phyloP scores from a whole-genome alignment of 2,888 invertebrate species.

The Epsilonema sp. region DNA sequence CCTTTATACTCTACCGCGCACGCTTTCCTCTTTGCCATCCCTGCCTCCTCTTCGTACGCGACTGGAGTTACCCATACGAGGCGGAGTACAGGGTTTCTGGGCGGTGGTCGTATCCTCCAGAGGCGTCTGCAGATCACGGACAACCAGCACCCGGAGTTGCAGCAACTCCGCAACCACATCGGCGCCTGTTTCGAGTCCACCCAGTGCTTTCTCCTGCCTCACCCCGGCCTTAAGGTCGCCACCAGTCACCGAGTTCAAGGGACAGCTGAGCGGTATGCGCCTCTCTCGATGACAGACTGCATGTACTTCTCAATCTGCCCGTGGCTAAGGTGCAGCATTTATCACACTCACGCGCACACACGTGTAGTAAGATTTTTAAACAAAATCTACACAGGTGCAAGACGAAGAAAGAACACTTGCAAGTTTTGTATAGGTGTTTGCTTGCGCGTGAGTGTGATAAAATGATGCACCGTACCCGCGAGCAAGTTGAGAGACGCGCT shows the following conservation, averaged over 20 bases:
- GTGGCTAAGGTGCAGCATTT: too few species aligned
- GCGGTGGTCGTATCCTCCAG: constrained; percentile 65
- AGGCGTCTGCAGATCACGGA: constrained; percentile 61
- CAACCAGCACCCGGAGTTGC: constrained; percentile 77
- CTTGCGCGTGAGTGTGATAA: too few species aligned
- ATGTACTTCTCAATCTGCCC: too few species aligned
- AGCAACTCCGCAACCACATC: constrained; percentile 68
- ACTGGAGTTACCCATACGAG: constrained; percentile 97
- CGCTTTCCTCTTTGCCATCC: constrained; percentile 38
- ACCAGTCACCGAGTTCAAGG: constrained; percentile 91
- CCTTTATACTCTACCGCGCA: too few species aligned
- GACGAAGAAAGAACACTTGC: too few species aligned
- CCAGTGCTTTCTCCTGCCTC: constrained; percentile 90
- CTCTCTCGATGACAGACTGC: too few species aligned
- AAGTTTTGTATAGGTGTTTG: too few species aligned
- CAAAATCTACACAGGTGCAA: too few species aligned
- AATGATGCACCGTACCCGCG: too few species aligned
- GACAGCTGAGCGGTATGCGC: constrained; percentile 50
- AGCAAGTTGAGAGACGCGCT: too few species aligned
- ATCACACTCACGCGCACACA: too few species aligned
- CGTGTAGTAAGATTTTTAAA: too few species aligned
- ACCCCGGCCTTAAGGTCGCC: constrained; percentile 89
- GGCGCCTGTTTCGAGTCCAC: constrained; percentile 87
- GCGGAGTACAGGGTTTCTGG: constrained; percentile 60
- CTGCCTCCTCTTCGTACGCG: constrained; percentile 68